A percentile compares a stretch with the other conserved stretches of the same genome.
These are phyloP conservation scores for Lasioglossum malachurum DNA, from an alignment of 2,888 invertebrate species.

Conservation along the genomic window DNA sequence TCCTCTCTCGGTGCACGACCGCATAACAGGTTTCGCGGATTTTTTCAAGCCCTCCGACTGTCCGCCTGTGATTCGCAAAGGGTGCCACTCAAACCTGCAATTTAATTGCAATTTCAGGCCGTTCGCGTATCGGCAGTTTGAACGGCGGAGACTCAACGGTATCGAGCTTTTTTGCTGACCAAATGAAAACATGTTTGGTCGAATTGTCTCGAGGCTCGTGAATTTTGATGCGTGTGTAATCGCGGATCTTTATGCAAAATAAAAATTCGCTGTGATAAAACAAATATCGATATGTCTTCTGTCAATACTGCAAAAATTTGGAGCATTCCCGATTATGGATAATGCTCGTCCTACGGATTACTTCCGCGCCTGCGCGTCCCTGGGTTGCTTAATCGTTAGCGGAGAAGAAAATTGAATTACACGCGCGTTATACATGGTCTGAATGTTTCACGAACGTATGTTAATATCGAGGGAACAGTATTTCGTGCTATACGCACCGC, in stretches of 20 bases:
- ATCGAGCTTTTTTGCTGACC: neutral
- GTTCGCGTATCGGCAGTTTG: neutral
- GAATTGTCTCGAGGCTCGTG: neutral
- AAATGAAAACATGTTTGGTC: neutral
- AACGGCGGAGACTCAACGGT: neutral
- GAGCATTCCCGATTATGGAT: too few relatives aligned
- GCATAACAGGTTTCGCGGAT: neutral
- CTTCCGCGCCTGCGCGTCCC: neutral
- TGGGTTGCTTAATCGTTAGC: neutral
- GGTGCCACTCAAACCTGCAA: neutral
- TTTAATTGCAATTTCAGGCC: neutral
- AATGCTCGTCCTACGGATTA: neutral
- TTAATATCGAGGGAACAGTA: neutral
- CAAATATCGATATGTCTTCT: neutral
- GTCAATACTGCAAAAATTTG: neutral
- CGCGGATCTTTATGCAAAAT: neutral
- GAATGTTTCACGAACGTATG: conserved; percentile 3
- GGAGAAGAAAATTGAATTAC: conserved; percentile 23
- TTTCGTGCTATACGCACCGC: neutral
- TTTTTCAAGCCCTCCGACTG: neutral
- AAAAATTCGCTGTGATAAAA: neutral
- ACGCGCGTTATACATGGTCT: conserved; percentile 27
- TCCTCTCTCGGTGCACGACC: neutral
- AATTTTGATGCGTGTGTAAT: neutral
- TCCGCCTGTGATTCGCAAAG: conserved; percentile 4